Conservation (phyloP, 1,140 invertebrate species). For the Brachionus angularis region DNA sequence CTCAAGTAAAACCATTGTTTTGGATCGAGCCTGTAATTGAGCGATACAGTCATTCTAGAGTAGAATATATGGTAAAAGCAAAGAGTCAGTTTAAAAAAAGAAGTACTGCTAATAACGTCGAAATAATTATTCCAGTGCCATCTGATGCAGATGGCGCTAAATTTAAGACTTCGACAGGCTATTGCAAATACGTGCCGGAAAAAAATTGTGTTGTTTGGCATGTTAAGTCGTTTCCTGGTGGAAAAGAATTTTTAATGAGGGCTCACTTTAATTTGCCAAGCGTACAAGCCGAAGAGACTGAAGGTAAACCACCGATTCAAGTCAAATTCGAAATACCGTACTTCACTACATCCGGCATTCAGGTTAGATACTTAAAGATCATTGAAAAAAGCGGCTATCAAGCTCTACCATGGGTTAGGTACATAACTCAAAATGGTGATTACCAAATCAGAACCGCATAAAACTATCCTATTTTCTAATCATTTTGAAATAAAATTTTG, state of each 20-base stretch:
- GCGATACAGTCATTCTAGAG: conserved; percentile 90
- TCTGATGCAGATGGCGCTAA: conserved; percentile 96
- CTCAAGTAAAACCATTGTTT: conserved; percentile 94
- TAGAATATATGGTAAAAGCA: conserved; percentile 99
- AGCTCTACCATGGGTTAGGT: conserved; percentile 95
- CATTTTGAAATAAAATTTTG: background rate
- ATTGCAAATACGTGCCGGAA: conserved; percentile 94
- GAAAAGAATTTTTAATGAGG: conserved; percentile 97
- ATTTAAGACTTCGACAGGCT: conserved; percentile 96
- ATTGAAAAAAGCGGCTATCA: conserved; percentile 99
- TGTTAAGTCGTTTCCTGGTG: conserved; percentile 98
- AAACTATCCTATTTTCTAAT: background rate
- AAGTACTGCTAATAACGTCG: conserved; percentile 97
- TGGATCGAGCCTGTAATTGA: conserved; percentile 99
- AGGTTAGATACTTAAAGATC: conserved; percentile 92
- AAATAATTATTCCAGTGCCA: conserved; percentile 97
- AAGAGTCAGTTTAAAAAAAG: conserved; percentile 97
- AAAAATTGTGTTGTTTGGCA: conserved; percentile 97
- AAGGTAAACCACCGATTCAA: conserved; percentile 95
- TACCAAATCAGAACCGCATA: conserved; percentile 71
- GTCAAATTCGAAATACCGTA: conserved; percentile 99
- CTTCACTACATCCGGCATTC: conserved; percentile 97
- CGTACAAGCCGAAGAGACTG: conserved; percentile 86
- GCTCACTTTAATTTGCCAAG: conserved; percentile 98
- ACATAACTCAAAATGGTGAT: conserved; percentile 99